phyloP scores from a whole-genome alignment of 30 jellyfish, hydroid and myxozoan genomes.

The Catostylus mosaicus region DNA sequence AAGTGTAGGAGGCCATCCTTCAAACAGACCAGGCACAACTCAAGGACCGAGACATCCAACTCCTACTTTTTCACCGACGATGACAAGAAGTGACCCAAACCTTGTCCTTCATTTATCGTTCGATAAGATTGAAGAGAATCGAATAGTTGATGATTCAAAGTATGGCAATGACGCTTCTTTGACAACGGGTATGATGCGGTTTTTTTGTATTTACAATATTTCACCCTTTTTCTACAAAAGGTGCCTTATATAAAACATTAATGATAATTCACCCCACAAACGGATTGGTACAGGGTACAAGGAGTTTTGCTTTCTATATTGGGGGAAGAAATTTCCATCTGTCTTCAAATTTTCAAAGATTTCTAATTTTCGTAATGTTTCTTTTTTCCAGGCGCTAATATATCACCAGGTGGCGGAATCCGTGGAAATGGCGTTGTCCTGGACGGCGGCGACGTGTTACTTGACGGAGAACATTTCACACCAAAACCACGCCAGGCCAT shows the following conservation, averaged over 20 bases:
- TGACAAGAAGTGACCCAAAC: conserved; percentile 76
- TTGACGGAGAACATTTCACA: conserved; percentile 79
- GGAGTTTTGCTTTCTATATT: not conserved
- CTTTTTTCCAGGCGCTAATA: conserved; percentile 80
- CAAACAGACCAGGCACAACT: not conserved
- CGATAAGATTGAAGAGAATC: conserved; percentile 90
- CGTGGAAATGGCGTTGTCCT: conserved; percentile 96
- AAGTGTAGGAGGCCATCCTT: not conserved
- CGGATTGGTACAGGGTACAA: too few relatives aligned
- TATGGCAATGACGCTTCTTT: conserved; percentile 87
- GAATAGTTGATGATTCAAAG: conserved; percentile 80
- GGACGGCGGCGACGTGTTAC: conserved; percentile 91
- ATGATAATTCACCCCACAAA: too few relatives aligned
- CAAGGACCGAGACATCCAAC: conserved; percentile 41
- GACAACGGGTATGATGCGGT: conserved; percentile 64
- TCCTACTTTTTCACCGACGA: conserved; percentile 86
- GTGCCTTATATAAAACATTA: too few relatives aligned
- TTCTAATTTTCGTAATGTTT: not conserved
- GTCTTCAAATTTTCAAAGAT: not conserved
- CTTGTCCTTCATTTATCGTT: conserved; percentile 85
- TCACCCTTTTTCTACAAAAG: not conserved
- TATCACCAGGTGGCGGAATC: conserved; percentile 98
- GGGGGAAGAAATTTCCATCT: not conserved
- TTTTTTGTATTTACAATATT: not conserved
- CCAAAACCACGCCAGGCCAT: conserved; percentile 95